Base-by-base conservation (phyloP, 2,888 invertebrate species). In the Polydesmus complanatus region DNA sequence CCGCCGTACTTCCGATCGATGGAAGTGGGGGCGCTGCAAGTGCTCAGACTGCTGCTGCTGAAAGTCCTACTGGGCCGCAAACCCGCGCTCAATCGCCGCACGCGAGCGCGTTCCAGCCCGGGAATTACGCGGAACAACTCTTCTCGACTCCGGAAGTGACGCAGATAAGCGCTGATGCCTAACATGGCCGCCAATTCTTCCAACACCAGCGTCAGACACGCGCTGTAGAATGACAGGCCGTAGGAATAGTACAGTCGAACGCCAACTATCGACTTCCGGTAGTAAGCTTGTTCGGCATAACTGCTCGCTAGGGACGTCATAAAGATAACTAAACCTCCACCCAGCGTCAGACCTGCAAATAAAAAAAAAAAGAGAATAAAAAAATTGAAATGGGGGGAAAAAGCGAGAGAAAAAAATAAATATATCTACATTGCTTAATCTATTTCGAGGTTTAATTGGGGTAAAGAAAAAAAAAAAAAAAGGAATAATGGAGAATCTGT, bases 281-380 rank as follows among this genome's bases (percentile, higher is more conserved):
- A 58, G 52, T 58, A 58, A 19, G 58, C 51, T 19, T 27, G 27
- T 52, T 58, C 58, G 14, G 47, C 27, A 52, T 58, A 58, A 27
- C 23, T 22, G 27, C 48, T 52, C 26, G 25, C 49, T 58, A 58
- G 27, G 26, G 58, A 58, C 27, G 60, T 50, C 50, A 60, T 56
- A 55, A 55, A 60, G 50, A 60, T 60, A 23, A 60, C 56, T 26
- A 60, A 27, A 14, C 60, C 60, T 11, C 60, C 54, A 25, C 60
- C 60, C n/a, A 60, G 49, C 26, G 60, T 50, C 22, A 60, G 11
- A 48, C 60, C 60, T 60, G 21, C n/a, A 23, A 23, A 56, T 8
- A 54, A 26, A 54, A 8, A 54, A 54, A 14, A 18, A 52, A 52
- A 52, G 14, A 52, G 8, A 52, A 18, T 52, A 52, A 18, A 18